Evolutionary conservation across 1,140 invertebrate species (phyloP), one percentile per base, ranked within the genome.

Genomic region (Bilobella aurantiaca): DNA sequence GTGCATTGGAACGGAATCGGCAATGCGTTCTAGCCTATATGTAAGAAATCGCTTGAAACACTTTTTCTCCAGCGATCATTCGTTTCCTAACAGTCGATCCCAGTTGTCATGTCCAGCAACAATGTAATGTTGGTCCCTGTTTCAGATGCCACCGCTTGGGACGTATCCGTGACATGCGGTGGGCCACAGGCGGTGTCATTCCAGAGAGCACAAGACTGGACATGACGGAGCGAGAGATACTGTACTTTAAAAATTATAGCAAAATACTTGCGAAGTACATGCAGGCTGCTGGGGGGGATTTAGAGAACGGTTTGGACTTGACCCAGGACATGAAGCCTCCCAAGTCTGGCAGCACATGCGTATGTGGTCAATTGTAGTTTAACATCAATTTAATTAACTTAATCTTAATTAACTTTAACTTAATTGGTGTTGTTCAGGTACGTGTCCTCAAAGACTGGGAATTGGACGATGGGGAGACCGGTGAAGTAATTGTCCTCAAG

Each of bases 141-240:
- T 65, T 64, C 74, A 84, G 82, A 58, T 83, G 91, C 75, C 88
- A 91, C 73, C 81, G 95, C 71, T 79, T 96, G 75, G 82, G 83
- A 67, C 84, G 86, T 73, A 84, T 97, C 23, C 83, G 86, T 70
- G 83, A 88, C 53, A 82, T 96, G 76, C 80, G 94, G 58, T 97
- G 94, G 94, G 89, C 95, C 75, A 89, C 96, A 76, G 94, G 94
- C 1, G 87, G 89, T 63, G 86, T 95, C 42, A 76, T 98, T 63
- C 93, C 94, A 2, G 74, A 82, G 0, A 93, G 96, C 75, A 85
- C 96, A 0, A 88, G 87, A 75, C 80, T 84, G 31, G 86, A 90
- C 69, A 78, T 97, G 21, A 87, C 88, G 69, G 85, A 88, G 74
- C 82, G 86, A 2, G 94, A 97, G 80, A 78, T 87, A 28, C 81